Base-by-base conservation (phyloP, 1,140 invertebrate species). In the Cepaea nemoralis region DNA sequence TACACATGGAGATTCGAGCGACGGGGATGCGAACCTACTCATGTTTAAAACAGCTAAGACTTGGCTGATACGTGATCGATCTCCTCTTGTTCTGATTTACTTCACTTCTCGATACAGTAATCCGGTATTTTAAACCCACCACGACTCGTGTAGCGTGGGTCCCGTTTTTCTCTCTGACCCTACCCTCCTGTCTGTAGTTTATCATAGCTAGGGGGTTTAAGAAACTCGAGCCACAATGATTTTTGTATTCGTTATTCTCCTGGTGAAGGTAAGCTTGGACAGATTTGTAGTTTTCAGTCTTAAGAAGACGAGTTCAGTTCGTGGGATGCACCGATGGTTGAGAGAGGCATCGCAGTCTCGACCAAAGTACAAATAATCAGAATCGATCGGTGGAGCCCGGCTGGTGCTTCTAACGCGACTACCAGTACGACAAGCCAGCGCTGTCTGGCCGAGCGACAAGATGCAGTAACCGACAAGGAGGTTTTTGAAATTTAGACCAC, bases 251-350 rank as follows among this genome's bases (percentile, higher is more conserved):
- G n/a, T 55, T 55, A 55, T 55, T 55, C 8, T 55, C n/a, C 50
- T 2, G 19, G 16, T 24, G 1, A 22, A 55, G 50, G 8, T 24
- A 3, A 55, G 8, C 3, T 19, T 55, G 50, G 2, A 55, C 19
- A 55, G 50, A 55, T 55, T 55, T 55, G 50, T 55, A 55, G 50
- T 55, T 55, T 22, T 55, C 19, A 55, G 50, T 55, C 50, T 55
- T 55, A 8, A 55, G 50, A 55, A 55, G 22, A 55, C 50, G 50
- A 55, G 3, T 55, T 55, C n/a, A 55, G 8, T 55, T 55, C 50
- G 50, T 55, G 19, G 8, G 8, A 55, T 14, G n/a, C n/a, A 55
- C 50, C n/a, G 19, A 14, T 3, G 50, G 50, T 22, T 55, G 50
- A 22, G 50, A 3, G n/a, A 55, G n/a, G 50, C 42, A 45, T 45